phyloP scores from a whole-genome alignment of 2,797 vertebrate genomes.

The Selene dorsalis region DNA sequence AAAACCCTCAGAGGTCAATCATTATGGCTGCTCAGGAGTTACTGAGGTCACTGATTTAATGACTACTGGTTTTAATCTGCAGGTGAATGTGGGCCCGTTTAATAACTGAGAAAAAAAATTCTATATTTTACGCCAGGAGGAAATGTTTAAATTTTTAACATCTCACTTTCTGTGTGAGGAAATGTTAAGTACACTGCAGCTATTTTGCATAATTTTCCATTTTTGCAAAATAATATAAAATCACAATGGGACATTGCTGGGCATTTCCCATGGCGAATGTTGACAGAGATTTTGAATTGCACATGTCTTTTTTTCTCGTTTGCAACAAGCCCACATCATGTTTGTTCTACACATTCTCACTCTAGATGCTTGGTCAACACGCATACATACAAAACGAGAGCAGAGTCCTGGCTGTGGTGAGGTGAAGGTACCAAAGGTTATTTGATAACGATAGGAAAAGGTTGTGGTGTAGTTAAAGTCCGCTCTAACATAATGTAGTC shows the following conservation, averaged over 20 bases:
- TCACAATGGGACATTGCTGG: background rate
- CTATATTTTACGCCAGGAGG: background rate
- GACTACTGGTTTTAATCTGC: conserved; percentile 26
- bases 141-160: background rate
- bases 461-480: too few relatives aligned
- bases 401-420: too few relatives aligned
- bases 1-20: conserved; percentile 1
- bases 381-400: too few relatives aligned
- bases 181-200: background rate
- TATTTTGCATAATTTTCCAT: background rate
- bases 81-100: background rate
- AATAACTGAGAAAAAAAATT: background rate
- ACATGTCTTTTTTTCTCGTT: background rate
- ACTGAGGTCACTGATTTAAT: conserved; percentile 12
- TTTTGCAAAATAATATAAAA: background rate
- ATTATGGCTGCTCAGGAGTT: background rate
- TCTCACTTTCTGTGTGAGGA: background rate
- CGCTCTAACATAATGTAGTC: too few relatives aligned
- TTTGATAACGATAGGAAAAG: too few relatives aligned
- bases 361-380: background rate
- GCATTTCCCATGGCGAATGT: background rate
- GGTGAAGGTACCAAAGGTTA: too few relatives aligned
- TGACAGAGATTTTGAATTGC: background rate
- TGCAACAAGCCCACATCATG: background rate
- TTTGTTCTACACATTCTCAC: background rate